Percentiles rank a stretch among this genome's conserved stretches.
phyloP scores from a whole-genome alignment of 2,797 vertebrate species.

The Orestias chungarensis region DNA sequence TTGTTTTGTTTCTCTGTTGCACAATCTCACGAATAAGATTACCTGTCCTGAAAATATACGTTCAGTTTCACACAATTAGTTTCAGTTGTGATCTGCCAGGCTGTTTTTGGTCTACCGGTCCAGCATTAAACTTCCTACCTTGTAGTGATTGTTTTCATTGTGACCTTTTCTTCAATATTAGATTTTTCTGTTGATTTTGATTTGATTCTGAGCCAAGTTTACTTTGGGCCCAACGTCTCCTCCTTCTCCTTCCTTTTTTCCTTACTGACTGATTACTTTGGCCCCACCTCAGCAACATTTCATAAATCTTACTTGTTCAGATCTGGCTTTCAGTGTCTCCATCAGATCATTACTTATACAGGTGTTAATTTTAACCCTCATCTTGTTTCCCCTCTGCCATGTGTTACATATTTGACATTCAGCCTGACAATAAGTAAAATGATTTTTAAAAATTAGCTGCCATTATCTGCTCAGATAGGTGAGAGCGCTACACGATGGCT shows the following conservation, averaged over 20 bases:
- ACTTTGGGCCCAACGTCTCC: background rate
- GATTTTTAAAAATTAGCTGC: slow-evolving; percentile 31
- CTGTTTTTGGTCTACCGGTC: background rate
- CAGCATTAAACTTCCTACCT: background rate
- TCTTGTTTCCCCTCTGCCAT: slow-evolving; percentile 27
- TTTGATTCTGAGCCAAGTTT: background rate
- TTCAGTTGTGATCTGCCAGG: background rate
- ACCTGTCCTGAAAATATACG: background rate
- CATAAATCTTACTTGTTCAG: background rate
- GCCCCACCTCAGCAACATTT: background rate
- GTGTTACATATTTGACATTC: slow-evolving; percentile 57
- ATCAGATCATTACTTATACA: background rate
- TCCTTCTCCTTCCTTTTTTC: background rate
- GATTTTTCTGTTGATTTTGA: background rate
- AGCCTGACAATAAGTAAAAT: slow-evolving; percentile 50
- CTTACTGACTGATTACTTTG: background rate
- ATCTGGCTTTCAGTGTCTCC: background rate
- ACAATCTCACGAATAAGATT: too few relatives aligned
- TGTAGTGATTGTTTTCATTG: background rate
- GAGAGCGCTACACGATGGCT: slow-evolving; percentile 11
- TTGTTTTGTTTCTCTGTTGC: background rate
- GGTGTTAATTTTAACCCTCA: slow-evolving; percentile 1
- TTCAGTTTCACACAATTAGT: too few relatives aligned
- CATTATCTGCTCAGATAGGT: slow-evolving; percentile 49
- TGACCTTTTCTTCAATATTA: background rate